phyloP scores from a whole-genome alignment of 2,888 invertebrate species.

The Arctia plantaginis region DNA sequence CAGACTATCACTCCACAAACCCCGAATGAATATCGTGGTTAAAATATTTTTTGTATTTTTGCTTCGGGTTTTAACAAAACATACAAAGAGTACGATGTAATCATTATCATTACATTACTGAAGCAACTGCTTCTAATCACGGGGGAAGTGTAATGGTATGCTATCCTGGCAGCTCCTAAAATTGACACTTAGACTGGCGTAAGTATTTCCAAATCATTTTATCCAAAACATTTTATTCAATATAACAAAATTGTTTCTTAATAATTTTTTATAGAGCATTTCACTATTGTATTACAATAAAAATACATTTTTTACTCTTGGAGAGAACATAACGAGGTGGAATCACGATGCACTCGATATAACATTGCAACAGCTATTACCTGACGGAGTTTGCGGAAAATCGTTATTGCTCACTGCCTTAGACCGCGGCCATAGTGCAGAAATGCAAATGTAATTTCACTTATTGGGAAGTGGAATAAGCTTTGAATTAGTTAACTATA shows the following conservation, averaged over 20 bases:
- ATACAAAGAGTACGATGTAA: too few species aligned
- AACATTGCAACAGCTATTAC: constrained; percentile 69
- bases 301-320: constrained; percentile 36
- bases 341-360: constrained; percentile 69
- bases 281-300: too few species aligned
- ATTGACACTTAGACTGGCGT: background rate
- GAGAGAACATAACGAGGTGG: constrained; percentile 56
- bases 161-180: background rate
- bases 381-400: constrained; percentile 71
- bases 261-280: too few species aligned
- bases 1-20: too few species aligned
- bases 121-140: background rate
- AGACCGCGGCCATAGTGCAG: constrained; percentile 34
- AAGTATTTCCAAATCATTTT: background rate
- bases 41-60: background rate
- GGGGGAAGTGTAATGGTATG: too few species aligned
- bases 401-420: constrained; percentile 68
- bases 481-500: background rate
- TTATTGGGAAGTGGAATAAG: background rate
- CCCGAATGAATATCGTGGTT: too few species aligned
- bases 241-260: too few species aligned
- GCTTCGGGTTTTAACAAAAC: background rate
- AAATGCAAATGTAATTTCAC: background rate
- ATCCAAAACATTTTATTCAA: background rate
- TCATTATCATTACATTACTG: too few species aligned